These are phyloP conservation scores for Osedax fenrisi DNA, from an alignment of 2,888 invertebrate species.

Conservation along the genomic window DNA sequence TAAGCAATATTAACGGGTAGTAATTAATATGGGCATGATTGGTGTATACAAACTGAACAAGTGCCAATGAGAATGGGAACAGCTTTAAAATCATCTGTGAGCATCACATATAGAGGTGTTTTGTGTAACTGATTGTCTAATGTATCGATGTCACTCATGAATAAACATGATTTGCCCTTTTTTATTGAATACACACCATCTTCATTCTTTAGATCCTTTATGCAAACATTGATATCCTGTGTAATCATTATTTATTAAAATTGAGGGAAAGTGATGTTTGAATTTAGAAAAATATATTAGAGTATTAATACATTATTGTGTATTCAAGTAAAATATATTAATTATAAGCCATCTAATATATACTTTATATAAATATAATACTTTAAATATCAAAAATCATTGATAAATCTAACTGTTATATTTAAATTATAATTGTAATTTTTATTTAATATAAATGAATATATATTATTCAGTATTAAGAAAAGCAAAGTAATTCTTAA, in stretches of 20 bases:
- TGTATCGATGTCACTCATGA: neutral
- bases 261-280: neutral
- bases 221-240: neutral
- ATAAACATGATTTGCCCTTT: neutral
- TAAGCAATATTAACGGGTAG: neutral
- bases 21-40: neutral
- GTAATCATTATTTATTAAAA: neutral
- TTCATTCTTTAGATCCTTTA: neutral
- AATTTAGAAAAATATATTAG: neutral
- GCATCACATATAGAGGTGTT: neutral
- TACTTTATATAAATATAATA: too few relatives aligned
- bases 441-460: too few relatives aligned
- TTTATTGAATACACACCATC: neutral
- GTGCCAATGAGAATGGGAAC: neutral
- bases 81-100: neutral
- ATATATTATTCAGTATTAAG: too few relatives aligned
- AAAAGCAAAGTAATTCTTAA: too few relatives aligned
- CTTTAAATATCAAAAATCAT: too few relatives aligned
- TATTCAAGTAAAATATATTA: neutral
- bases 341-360: neutral
- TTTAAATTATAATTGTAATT: too few relatives aligned
- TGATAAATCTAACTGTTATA: too few relatives aligned
- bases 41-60: neutral
- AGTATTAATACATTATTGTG: neutral
- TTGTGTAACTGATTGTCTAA: neutral